Evolutionary conservation across 2,113 vertebrate genomes (phyloP).

Genomic region (Ancistrus triradiatus): DNA sequence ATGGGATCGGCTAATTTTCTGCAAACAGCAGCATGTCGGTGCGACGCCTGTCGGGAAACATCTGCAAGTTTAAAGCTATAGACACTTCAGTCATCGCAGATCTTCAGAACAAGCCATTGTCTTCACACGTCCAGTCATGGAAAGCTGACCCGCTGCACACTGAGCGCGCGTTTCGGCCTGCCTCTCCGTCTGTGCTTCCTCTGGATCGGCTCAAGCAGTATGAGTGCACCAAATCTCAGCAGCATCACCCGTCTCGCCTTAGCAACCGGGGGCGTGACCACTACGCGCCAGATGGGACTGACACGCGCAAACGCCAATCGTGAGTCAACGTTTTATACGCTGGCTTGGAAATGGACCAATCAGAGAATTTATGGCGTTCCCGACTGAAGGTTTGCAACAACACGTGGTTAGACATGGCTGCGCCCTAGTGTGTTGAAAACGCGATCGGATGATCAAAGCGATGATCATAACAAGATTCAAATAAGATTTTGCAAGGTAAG

Average conservation of each 20-base stretch:
- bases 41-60: slow-evolving; percentile 64
- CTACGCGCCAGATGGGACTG: slow-evolving; percentile 48
- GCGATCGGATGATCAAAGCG: neutral
- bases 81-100: slow-evolving; percentile 33
- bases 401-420: slow-evolving; percentile 52
- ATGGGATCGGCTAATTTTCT: slow-evolving; percentile 23
- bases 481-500: slow-evolving; percentile 6
- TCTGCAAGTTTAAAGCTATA: slow-evolving; percentile 54
- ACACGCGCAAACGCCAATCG: slow-evolving; percentile 51
- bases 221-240: slow-evolving; percentile 49
- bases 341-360: slow-evolving; percentile 54
- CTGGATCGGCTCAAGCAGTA: slow-evolving; percentile 16
- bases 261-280: slow-evolving; percentile 59
- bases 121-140: slow-evolving; percentile 10
- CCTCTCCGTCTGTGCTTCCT: slow-evolving; percentile 19
- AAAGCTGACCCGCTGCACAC: slow-evolving; percentile 24
- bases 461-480: neutral
- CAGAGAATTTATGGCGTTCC: slow-evolving; percentile 10
- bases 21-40: slow-evolving; percentile 47
- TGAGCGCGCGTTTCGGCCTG: slow-evolving; percentile 20
- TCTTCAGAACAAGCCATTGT: slow-evolving; percentile 11
- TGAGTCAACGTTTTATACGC: slow-evolving; percentile 24
- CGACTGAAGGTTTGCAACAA: slow-evolving; percentile 43
- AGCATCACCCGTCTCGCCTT: slow-evolving; percentile 58
- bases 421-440: slow-evolving; percentile 25